Evolutionary conservation across 2,113 vertebrate species (phyloP).

Genomic region (Buteo buteo): DNA sequence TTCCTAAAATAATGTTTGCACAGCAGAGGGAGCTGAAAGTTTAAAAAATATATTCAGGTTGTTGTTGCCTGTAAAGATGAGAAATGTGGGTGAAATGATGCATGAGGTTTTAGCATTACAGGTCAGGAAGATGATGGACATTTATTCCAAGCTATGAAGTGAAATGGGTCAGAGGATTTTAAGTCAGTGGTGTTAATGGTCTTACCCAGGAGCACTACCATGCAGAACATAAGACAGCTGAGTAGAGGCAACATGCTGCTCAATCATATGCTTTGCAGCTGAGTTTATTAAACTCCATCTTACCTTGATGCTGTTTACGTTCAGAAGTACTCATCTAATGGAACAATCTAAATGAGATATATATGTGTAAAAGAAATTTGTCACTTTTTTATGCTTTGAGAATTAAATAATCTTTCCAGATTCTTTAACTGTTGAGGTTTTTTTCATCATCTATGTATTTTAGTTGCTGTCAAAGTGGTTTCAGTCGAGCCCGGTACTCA

Average conservation of each 20-base stretch:
- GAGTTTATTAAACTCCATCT: background rate
- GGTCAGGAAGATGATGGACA: background rate
- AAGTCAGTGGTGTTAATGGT: background rate
- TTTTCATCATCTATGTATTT: background rate
- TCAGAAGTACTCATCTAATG: background rate
- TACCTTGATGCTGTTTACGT: background rate
- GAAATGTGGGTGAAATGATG: background rate
- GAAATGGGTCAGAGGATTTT: background rate
- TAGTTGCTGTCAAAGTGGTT: background rate
- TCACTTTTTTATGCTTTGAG: background rate
- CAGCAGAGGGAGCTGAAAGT: background rate
- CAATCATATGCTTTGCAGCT: background rate
- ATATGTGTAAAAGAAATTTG: background rate
- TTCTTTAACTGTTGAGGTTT: background rate
- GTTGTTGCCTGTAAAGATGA: background rate
- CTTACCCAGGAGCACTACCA: background rate
- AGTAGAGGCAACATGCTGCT: background rate
- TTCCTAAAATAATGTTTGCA: background rate
- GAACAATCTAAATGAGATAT: background rate
- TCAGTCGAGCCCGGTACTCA: background rate
- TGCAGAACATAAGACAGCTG: background rate
- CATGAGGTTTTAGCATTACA: background rate
- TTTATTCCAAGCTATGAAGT: background rate
- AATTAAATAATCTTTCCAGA: background rate
- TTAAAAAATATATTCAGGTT: background rate